Conservation (phyloP, 2,888 invertebrate species). For the Ommatoiulus sabulosus region DNA sequence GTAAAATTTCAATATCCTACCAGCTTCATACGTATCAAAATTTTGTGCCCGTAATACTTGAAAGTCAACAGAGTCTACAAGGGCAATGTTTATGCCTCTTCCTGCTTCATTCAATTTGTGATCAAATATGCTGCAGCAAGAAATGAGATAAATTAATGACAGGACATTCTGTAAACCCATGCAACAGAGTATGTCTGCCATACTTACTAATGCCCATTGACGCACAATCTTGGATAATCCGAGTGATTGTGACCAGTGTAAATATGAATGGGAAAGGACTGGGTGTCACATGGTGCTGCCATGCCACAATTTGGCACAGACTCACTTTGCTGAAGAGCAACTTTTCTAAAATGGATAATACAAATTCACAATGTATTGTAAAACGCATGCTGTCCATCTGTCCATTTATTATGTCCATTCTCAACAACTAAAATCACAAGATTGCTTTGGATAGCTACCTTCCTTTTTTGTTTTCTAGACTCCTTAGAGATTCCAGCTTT, state of each 20-base stretch:
- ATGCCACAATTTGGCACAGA: conserved; percentile 69
- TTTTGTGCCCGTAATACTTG: conserved; percentile 69
- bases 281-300: conserved; percentile 65
- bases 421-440: too few relatives aligned
- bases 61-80: conserved; percentile 69
- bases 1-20: conserved; percentile 62
- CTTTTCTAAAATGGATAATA: background rate
- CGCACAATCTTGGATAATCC: conserved; percentile 71
- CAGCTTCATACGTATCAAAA: conserved; percentile 72
- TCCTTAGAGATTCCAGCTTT: background rate
- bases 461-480: background rate
- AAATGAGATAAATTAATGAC: conserved; percentile 55
- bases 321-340: conserved; percentile 62
- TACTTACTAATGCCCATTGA: conserved; percentile 70
- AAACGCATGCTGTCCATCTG: too few relatives aligned
- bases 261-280: conserved; percentile 69
- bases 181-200: background rate
- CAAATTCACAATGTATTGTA: too few relatives aligned
- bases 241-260: conserved; percentile 70
- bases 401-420: too few relatives aligned
- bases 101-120: conserved; percentile 70
- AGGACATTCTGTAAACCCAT: background rate
- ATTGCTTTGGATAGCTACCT: background rate
- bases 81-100: conserved; percentile 71
- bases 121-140: conserved; percentile 66